Conservation (phyloP, 2,113 vertebrate genomes). For the Phyllopteryx taeniolatus region DNA sequence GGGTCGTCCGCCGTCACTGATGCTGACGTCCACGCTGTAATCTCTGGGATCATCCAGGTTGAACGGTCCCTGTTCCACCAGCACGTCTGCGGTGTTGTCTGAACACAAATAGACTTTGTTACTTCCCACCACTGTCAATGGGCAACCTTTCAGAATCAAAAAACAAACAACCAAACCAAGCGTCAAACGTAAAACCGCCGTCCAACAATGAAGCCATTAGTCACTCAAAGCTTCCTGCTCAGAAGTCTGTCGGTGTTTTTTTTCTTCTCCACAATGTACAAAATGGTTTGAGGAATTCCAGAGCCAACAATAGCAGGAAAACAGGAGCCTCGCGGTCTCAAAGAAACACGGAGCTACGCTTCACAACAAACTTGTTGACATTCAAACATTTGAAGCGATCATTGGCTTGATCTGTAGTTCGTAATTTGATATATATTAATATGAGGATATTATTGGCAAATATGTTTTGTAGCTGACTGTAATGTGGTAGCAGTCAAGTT, state of each 20-base stretch:
- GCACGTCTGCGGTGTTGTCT: slow-evolving; percentile 86
- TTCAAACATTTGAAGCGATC: neutral
- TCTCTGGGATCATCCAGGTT: slow-evolving; percentile 78
- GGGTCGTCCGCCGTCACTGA: slow-evolving; percentile 83
- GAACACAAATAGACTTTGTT: slow-evolving; percentile 30
- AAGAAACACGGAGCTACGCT: neutral
- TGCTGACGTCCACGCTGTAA: slow-evolving; percentile 79
- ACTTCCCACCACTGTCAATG: neutral
- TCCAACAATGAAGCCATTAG: slow-evolving; percentile 47
- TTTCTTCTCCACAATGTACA: slow-evolving; percentile 24
- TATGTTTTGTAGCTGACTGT: too few relatives aligned
- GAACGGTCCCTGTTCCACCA: slow-evolving; percentile 82
- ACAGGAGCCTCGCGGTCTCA: slow-evolving; percentile 6
- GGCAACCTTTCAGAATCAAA: neutral
- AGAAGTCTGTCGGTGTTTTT: slow-evolving; percentile 4
- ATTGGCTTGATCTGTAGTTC: neutral
- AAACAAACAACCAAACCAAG: neutral
- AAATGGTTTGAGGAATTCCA: slow-evolving; percentile 32
- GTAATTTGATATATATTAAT: too few relatives aligned
- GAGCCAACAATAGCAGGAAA: slow-evolving; percentile 62
- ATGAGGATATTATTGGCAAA: too few relatives aligned
- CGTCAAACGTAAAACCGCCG: neutral
- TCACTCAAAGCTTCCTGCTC: slow-evolving; percentile 45
- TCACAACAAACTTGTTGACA: neutral
- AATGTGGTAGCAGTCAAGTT: too few relatives aligned